phyloP scores from a whole-genome alignment of 2,113 vertebrate genomes.

The Oreocharis arfaki region DNA sequence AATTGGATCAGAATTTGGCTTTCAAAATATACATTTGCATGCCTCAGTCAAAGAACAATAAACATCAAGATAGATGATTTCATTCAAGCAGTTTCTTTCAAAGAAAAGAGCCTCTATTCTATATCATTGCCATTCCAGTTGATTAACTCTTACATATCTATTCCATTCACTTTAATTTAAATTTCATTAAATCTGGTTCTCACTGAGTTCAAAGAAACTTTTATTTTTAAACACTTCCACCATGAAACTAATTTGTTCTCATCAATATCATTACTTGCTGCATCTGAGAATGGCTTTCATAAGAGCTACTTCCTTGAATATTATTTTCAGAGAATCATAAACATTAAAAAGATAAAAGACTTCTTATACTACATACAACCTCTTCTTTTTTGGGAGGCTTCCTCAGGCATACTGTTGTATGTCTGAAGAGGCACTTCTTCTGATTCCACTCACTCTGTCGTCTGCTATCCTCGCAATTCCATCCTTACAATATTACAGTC shows the following conservation, averaged over 20 bases:
- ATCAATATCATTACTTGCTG: constrained; percentile 27
- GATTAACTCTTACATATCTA: constrained; percentile 32
- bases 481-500: neutral
- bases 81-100: neutral
- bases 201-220: constrained; percentile 40
- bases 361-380: neutral
- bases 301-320: neutral
- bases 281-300: neutral
- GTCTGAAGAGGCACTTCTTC: neutral
- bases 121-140: constrained; percentile 6
- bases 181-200: constrained; percentile 50
- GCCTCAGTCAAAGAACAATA: constrained; percentile 38
- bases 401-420: neutral
- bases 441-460: neutral
- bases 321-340: constrained; percentile 32
- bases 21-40: constrained; percentile 12
- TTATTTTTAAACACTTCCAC: constrained; percentile 39
- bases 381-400: neutral
- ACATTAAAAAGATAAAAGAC: constrained; percentile 6
- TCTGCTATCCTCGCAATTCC: neutral
- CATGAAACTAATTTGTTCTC: constrained; percentile 38
- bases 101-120: neutral
- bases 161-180: constrained; percentile 30
- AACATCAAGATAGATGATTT: neutral
- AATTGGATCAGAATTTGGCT: constrained; percentile 6